These are phyloP conservation scores for Acanthopleura granulata DNA, from an alignment of 2,888 invertebrate species.

Conservation along the genomic window DNA sequence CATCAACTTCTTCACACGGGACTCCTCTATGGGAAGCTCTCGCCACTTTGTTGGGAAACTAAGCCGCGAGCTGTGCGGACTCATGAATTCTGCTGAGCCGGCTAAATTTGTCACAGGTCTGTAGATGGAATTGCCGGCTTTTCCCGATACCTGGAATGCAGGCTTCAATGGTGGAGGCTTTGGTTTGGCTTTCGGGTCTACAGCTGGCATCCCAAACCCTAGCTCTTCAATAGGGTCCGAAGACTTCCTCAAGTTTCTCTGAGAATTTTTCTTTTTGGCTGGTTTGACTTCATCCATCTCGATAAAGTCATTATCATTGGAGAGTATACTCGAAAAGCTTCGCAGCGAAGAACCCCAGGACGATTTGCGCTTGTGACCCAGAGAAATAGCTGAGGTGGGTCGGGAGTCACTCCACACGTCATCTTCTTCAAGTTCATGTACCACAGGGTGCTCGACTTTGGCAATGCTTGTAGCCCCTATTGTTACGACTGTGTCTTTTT, in stretches of 20 bases:
- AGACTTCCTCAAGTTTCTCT: conserved; percentile 28
- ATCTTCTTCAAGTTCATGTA: conserved; percentile 13
- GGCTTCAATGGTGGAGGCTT: conserved; percentile 24
- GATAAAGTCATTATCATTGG: conserved; percentile 46
- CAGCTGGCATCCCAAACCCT: conserved; percentile 61
- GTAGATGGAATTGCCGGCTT: conserved; percentile 47
- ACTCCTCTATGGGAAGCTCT: conserved; percentile 58
- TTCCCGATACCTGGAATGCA: conserved; percentile 26
- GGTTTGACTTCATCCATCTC: conserved; percentile 34
- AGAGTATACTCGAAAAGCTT: conserved; percentile 62
- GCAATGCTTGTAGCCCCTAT: not conserved
- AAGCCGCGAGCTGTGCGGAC: conserved; percentile 56
- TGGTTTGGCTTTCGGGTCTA: conserved; percentile 40
- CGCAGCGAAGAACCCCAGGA: conserved; percentile 48
- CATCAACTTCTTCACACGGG: conserved; percentile 50
- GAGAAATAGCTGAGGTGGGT: conserved; percentile 30
- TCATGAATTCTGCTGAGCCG: conserved; percentile 59
- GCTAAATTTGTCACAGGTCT: conserved; percentile 60
- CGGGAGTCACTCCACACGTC: conserved; percentile 20
- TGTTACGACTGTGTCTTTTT: conserved; percentile 12
- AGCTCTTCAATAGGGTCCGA: conserved; percentile 52
- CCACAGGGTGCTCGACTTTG: not conserved
- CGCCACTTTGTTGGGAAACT: conserved; percentile 60
- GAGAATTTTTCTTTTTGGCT: conserved; percentile 22
- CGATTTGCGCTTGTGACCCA: conserved; percentile 26